Evolutionary conservation across 2,113 vertebrate species (phyloP).

Genomic region (Myotis brandtii): DNA sequence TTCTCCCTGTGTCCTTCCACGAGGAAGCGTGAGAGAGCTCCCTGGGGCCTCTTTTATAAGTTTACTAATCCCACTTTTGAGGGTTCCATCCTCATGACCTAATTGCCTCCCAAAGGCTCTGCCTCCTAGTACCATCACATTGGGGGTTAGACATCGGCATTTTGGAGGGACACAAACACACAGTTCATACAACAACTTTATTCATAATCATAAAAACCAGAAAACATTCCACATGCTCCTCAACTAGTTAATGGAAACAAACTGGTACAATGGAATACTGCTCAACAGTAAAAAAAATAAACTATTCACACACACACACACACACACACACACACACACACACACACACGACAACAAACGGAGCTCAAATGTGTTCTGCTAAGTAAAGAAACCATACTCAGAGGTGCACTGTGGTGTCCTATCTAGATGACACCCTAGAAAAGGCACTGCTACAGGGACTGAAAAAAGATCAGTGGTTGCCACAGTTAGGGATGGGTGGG

Average conservation of each 20-base stretch:
- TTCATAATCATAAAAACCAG: neutral
- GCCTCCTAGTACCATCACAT: neutral
- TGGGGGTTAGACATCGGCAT: no score
- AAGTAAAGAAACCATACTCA: neutral
- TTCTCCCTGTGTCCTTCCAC: neutral
- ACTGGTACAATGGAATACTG: neutral
- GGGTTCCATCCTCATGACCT: neutral
- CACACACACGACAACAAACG: no score
- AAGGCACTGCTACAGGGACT: no score
- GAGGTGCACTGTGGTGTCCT: rapidly evolving
- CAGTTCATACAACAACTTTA: neutral
- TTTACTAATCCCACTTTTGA: neutral
- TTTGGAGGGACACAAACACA: neutral
- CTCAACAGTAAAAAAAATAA: no score
- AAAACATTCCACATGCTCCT: neutral
- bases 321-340: rapidly evolving
- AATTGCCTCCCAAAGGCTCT: neutral
- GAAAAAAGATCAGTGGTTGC: neutral
- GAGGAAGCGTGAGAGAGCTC: neutral
- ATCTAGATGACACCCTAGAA: neutral
- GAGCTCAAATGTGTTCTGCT: no score
- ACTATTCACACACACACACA: no score
- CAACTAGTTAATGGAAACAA: neutral
- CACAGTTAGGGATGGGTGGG: neutral
- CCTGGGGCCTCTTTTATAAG: neutral